Evolutionary conservation across 2,113 vertebrate species (phyloP).

Genomic region (Rhodinocichla rosea): DNA sequence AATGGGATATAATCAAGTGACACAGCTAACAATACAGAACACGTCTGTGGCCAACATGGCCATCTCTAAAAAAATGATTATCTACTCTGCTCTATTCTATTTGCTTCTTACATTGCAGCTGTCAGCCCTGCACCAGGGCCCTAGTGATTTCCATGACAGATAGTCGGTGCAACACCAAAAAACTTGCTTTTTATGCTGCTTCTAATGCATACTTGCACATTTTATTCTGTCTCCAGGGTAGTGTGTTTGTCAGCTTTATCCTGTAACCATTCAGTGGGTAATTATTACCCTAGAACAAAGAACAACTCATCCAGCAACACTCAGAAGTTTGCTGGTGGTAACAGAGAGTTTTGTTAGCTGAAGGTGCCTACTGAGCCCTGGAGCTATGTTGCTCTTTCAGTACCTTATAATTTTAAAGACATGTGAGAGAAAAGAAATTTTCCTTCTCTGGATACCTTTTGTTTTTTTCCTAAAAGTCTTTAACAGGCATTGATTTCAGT

Average conservation of each 20-base stretch:
- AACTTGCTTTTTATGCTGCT: neutral
- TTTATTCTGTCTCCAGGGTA: neutral
- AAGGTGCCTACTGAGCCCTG: neutral
- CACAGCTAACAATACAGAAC: neutral
- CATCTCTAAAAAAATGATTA: neutral
- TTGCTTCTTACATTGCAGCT: neutral
- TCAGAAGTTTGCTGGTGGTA: neutral
- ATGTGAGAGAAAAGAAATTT: neutral
- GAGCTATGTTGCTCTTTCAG: neutral
- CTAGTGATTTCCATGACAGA: conserved; percentile 16
- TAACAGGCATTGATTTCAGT: conserved; percentile 41
- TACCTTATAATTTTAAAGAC: neutral
- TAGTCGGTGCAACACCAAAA: neutral
- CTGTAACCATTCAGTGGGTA: neutral
- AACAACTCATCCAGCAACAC: neutral
- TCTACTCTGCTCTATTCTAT: neutral
- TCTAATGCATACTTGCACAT: neutral
- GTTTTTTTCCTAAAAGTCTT: neutral
- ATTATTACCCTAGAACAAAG: conserved; percentile 20
- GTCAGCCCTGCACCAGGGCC: neutral
- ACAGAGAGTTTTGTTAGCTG: neutral
- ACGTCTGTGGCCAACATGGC: neutral
- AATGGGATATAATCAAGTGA: neutral
- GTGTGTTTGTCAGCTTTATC: neutral
- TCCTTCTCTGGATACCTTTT: neutral